Base-by-base conservation (phyloP, 2,888 invertebrate genomes). In the Papilio protenor region DNA sequence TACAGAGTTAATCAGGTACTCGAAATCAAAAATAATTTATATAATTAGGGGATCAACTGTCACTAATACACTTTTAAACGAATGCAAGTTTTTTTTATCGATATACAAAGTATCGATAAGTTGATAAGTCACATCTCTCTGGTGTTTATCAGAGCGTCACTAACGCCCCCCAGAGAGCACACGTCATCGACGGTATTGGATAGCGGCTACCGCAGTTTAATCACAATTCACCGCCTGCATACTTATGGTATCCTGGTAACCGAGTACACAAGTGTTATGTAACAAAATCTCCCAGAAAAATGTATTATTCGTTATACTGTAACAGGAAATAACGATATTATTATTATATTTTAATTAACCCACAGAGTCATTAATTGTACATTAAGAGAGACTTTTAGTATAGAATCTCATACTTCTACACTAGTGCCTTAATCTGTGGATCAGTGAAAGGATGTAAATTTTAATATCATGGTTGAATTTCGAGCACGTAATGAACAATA, bases 171-270 rank as follows among this genome's bases (percentile, higher is more conserved):
- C 49, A n/a, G 59, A 47, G 73, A 27, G 64, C 47, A 40, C 66
- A 55, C 49, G 40, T 49, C 18, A 3, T 52, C 49, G 52, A 52
- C 57, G 70, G 40, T 40, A 75, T 40, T 59, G 77, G 40, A 74
- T 59, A 40, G 61, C 77, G 18, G 40, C 27, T 66, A 55, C 69
- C 77, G 70, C 70, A 52, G 52, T 59, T 70, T 77, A 69, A 57
- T 77, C 66, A 73, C 55, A 57, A 73, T 73, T 64, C 77, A 33
- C 77, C 59, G 64, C 77, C 27, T 55, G 40, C 77, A 77, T 21
- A 70, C 59, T 40, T 77, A 77, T 74, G 77, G 77, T 40, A 61
- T 74, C 77, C 70, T 52, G 77, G 70, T 74, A 77, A 55, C 66
- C 18, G 55, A 57, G 66, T 21, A 33, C 21, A 61, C 45, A 49